These are phyloP conservation scores for Bombylius major DNA, from an alignment of 2,888 invertebrate genomes.

Conservation along the genomic window DNA sequence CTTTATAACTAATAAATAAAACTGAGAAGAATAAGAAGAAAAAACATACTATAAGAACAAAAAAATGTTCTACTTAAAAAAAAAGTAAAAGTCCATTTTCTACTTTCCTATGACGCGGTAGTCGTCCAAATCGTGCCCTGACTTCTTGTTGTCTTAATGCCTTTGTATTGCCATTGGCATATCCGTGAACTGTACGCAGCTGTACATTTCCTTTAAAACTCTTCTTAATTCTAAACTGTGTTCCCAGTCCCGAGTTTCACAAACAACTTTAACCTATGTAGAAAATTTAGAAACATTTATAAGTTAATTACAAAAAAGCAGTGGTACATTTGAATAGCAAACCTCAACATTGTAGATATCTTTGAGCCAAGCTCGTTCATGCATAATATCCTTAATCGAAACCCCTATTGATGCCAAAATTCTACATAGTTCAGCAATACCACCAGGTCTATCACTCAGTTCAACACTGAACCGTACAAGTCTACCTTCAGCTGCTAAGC, in stretches of 20 bases:
- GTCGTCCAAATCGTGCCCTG: too few species aligned
- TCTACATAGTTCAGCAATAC: conserved; percentile 72
- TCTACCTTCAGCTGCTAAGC: conserved; percentile 74
- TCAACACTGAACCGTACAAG: conserved; percentile 62
- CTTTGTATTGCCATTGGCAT: neutral
- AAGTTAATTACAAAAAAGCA: conserved; percentile 33
- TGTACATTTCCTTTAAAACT: conserved; percentile 28
- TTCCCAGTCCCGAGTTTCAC: conserved; percentile 73
- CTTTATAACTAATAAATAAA: too few species aligned
- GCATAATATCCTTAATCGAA: conserved; percentile 89
- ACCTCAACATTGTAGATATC: conserved; percentile 74
- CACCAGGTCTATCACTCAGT: conserved; percentile 77
- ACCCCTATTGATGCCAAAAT: conserved; percentile 65
- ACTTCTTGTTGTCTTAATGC: neutral
- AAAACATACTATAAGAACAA: too few species aligned
- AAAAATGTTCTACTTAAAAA: too few species aligned
- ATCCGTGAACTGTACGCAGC: neutral
- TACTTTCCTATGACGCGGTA: too few species aligned
- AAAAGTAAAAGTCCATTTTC: too few species aligned
- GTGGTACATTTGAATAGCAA: neutral
- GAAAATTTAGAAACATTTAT: neutral
- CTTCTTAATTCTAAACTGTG: conserved; percentile 55
- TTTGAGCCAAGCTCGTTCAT: conserved; percentile 88
- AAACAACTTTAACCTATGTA: conserved; percentile 69
- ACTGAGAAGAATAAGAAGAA: too few species aligned